Conservation (phyloP, 2,888 invertebrate species). For the Tolmerus cingulatus region DNA sequence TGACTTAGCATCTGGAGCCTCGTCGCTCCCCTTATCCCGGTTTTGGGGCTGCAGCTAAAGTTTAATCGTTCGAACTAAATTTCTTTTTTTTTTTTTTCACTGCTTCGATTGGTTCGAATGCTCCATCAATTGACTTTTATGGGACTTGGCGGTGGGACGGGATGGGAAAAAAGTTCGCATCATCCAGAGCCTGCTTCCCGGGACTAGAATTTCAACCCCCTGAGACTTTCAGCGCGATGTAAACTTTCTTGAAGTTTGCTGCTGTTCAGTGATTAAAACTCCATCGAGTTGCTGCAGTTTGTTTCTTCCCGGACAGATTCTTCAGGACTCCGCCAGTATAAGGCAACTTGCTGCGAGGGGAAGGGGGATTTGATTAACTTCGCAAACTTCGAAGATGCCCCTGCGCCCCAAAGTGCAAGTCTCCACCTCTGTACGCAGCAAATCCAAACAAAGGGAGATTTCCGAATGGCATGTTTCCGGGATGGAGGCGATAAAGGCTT, state of each 20-base stretch:
- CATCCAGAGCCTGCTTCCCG: neutral
- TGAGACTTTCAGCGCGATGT: neutral
- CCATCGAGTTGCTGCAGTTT: neutral
- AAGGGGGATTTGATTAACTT: neutral
- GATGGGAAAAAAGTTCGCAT: neutral
- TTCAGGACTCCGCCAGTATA: neutral
- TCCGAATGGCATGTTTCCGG: neutral
- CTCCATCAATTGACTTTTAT: conserved; percentile 31
- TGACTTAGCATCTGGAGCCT: neutral
- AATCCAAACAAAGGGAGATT: neutral
- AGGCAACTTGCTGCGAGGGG: neutral
- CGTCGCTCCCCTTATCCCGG: neutral
- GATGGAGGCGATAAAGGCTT: neutral
- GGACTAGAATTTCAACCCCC: neutral
- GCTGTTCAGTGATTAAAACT: conserved; percentile 22
- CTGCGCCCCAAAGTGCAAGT: no score
- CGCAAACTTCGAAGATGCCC: neutral
- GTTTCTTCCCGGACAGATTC: neutral
- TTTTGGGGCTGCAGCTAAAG: neutral
- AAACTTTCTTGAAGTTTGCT: neutral
- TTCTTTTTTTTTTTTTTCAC: neutral
- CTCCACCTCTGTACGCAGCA: neutral
- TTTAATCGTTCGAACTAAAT: conserved; percentile 22
- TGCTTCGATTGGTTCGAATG: conserved; percentile 3
- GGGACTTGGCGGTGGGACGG: neutral